Percentiles rank a stretch among this genome's conserved stretches.
These are phyloP conservation scores for Ctenicera cuprea DNA, from an alignment of 2,888 invertebrate genomes.

Conservation along the genomic window DNA sequence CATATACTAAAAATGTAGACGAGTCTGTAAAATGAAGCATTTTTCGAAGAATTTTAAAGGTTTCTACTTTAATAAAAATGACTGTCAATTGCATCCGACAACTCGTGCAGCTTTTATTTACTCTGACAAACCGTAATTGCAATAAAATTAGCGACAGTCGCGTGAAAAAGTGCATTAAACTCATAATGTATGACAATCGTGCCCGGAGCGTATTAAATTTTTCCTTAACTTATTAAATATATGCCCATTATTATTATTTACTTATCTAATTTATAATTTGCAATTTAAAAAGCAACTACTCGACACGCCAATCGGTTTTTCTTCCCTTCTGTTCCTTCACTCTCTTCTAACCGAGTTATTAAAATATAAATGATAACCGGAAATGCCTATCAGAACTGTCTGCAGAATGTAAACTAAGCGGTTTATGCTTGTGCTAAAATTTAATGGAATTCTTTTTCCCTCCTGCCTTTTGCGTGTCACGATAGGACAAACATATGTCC, in stretches of 20 bases:
- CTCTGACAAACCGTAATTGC: constrained; percentile 18
- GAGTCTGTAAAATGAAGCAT: no score
- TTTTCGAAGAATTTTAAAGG: no score
- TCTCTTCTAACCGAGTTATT: constrained; percentile 42
- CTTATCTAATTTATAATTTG: constrained; percentile 36
- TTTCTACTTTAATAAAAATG: neutral
- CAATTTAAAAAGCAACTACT: constrained; percentile 22
- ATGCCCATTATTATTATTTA: constrained; percentile 32
- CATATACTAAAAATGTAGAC: no score
- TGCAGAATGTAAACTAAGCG: constrained; percentile 62
- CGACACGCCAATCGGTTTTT: constrained; percentile 33
- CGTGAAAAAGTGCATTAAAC: constrained; percentile 37
- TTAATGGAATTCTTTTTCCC: constrained; percentile 60
- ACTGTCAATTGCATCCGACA: neutral
- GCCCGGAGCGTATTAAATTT: constrained; percentile 31
- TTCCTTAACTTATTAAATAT: constrained; percentile 19
- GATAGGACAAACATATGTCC: constrained; percentile 44
- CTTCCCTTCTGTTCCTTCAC: constrained; percentile 12
- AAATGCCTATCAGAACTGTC: constrained; percentile 62
- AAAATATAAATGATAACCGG: constrained; percentile 63
- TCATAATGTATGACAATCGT: constrained; percentile 11
- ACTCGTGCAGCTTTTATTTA: constrained; percentile 7
- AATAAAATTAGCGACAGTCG: constrained; percentile 33
- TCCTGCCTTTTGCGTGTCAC: constrained; percentile 39
- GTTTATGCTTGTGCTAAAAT: constrained; percentile 62